phyloP scores from a whole-genome alignment of 2,113 vertebrate genomes.

The Entosphenus tridentatus region DNA sequence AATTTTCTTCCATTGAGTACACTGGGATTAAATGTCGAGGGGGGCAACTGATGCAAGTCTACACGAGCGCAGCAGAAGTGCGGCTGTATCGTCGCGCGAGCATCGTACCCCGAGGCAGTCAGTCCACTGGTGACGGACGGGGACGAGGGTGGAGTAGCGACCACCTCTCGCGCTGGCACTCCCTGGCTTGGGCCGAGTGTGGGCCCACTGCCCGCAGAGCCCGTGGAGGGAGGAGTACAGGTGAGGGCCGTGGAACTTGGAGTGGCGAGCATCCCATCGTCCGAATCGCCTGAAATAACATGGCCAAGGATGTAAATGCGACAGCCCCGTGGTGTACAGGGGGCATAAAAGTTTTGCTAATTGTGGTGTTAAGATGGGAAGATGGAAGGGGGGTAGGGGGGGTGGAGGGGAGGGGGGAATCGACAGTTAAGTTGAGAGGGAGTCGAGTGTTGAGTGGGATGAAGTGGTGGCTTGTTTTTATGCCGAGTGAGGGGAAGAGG shows the following conservation, averaged over 20 bases:
- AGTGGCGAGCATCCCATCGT: constrained; percentile 52
- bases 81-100: too few species aligned
- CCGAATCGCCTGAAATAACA: constrained; percentile 54
- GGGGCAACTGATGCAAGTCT: neutral
- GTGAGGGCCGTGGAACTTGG: constrained; percentile 37
- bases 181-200: too few species aligned
- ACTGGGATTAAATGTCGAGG: neutral
- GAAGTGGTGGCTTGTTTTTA: neutral
- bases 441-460: neutral
- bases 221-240: constrained; percentile 59
- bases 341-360: neutral
- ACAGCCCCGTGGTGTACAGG: too few species aligned
- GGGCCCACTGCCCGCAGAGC: constrained; percentile 23
- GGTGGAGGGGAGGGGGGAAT: neutral
- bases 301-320: neutral
- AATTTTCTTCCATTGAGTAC: neutral
- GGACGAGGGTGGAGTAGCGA: constrained; percentile 79
- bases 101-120: neutral
- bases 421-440: neutral
- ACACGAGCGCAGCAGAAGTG: constrained; percentile 21
- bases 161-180: constrained; percentile 46
- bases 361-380: neutral
- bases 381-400: neutral
- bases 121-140: constrained; percentile 48
- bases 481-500: too few species aligned